Percentiles rank a stretch among this genome's conserved stretches.
Evolutionary conservation across 2,888 invertebrate genomes (phyloP).

Genomic region (Rhyacophila evoluta): DNA sequence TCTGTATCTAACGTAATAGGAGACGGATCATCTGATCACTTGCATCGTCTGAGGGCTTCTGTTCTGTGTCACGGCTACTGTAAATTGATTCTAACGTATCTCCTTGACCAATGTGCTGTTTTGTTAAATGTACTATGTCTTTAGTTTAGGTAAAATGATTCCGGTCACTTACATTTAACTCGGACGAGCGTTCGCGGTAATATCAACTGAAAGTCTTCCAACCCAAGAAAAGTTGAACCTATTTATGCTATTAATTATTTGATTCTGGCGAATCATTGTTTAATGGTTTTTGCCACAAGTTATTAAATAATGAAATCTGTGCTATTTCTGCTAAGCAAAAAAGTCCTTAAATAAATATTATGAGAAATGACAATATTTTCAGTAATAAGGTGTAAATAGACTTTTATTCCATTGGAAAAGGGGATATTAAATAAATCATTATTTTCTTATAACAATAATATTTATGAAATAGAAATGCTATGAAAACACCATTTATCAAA

Average conservation of each 20-base stretch:
- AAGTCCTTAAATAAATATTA: no score
- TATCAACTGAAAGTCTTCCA: conserved; percentile 6
- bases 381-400: no score
- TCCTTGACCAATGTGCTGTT: neutral
- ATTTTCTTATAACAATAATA: no score
- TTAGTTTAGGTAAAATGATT: neutral
- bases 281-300: no score
- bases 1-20: neutral
- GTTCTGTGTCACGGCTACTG: neutral
- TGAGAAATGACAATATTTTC: no score
- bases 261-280: no score
- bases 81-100: neutral
- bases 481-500: no score
- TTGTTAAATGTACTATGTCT: neutral
- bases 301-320: no score
- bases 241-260: neutral
- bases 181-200: neutral
- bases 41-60: neutral
- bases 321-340: no score
- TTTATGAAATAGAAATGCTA: no score
- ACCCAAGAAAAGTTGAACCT: neutral
- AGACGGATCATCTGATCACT: neutral
- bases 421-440: no score
- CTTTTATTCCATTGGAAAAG: no score
- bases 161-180: neutral